Evolutionary conservation across 2,888 invertebrate species (phyloP).

Genomic region (Lycaena phlaeas): DNA sequence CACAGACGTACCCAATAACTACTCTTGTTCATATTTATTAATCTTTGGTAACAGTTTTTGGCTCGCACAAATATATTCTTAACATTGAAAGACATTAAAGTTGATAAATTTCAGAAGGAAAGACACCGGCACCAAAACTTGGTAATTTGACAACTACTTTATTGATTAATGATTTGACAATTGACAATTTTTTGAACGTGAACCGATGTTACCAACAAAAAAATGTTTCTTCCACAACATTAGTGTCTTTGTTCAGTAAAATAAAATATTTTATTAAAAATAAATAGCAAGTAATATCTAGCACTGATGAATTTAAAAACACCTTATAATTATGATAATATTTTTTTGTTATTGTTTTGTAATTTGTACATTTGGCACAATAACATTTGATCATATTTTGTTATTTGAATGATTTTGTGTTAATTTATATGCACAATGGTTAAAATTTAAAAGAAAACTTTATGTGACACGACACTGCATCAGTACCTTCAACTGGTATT

Average conservation of each 20-base stretch:
- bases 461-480: too few relatives aligned
- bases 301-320: too few relatives aligned
- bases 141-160: not conserved
- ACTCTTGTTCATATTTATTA: slow-evolving; percentile 37
- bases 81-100: slow-evolving; percentile 44
- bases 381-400: not conserved
- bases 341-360: too few relatives aligned
- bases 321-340: too few relatives aligned
- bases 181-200: not conserved
- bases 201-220: not conserved
- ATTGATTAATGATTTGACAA: slow-evolving; percentile 3
- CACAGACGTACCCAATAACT: slow-evolving; percentile 41
- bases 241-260: too few relatives aligned
- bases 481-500: too few relatives aligned
- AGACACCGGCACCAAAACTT: slow-evolving; percentile 2
- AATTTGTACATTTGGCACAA: not conserved
- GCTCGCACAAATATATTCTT: slow-evolving; percentile 44
- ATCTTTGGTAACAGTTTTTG: slow-evolving; percentile 36
- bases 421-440: too few relatives aligned
- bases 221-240: not conserved
- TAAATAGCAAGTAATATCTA: too few relatives aligned
- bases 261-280: too few relatives aligned
- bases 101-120: not conserved
- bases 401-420: too few relatives aligned
- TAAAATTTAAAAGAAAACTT: too few relatives aligned